Conservation (phyloP, 2,797 vertebrate species). For the Sebastes taczanowskii region DNA sequence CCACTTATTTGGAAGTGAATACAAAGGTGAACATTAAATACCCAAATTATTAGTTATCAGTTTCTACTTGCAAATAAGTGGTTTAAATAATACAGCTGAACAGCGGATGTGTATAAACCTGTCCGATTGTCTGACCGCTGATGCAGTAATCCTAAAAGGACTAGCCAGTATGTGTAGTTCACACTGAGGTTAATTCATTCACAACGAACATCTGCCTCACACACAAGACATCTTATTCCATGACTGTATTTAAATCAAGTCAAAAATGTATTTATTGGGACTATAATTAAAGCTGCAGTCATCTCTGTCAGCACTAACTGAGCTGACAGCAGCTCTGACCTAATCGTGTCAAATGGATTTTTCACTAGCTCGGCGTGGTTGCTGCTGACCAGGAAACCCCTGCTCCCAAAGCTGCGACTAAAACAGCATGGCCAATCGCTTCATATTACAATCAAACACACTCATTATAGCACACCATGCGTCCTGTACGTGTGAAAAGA, state of each 20-base stretch:
- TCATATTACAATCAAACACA: not conserved
- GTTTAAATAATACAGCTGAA: not conserved
- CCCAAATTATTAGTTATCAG: not conserved
- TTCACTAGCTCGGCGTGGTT: not conserved
- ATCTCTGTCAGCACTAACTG: not conserved
- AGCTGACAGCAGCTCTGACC: slow-evolving; percentile 13
- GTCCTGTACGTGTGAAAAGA: not conserved
- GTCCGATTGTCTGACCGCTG: too few relatives aligned
- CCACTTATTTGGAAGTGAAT: not conserved
- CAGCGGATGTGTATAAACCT: not conserved
- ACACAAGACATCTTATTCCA: not conserved
- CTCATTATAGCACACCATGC: not conserved
- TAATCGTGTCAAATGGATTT: slow-evolving; percentile 20
- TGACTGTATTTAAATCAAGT: not conserved
- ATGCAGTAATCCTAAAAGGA: not conserved
- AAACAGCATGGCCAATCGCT: not conserved
- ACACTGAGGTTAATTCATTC: not conserved
- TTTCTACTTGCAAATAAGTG: not conserved
- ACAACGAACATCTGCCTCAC: not conserved
- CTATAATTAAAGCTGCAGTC: not conserved
- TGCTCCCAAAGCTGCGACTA: not conserved
- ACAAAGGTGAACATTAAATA: not conserved
- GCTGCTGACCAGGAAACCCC: slow-evolving; percentile 1
- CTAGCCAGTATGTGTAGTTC: not conserved
- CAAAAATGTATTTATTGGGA: not conserved